phyloP scores from a whole-genome alignment of 2,113 vertebrate species.

The Syrrhaptes paradoxus region DNA sequence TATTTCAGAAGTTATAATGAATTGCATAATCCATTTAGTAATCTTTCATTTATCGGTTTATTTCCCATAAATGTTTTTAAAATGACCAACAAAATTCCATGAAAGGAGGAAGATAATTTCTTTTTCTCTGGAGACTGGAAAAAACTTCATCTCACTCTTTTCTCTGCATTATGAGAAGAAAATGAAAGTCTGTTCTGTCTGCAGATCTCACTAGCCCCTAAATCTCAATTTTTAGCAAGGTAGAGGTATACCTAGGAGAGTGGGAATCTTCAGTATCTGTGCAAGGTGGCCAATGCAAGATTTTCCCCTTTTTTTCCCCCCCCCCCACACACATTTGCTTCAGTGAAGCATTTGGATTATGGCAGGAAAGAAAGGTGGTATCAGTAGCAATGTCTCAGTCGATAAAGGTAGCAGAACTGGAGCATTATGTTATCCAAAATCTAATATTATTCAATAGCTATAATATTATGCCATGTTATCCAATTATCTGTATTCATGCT shows the following conservation, averaged over 20 bases:
- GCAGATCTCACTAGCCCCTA: not conserved
- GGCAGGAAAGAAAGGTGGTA: not conserved
- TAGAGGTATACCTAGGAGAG: not conserved
- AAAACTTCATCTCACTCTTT: not conserved
- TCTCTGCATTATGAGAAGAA: not conserved
- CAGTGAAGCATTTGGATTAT: not conserved
- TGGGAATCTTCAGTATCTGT: not conserved
- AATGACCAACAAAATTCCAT: not conserved
- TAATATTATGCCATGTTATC: not conserved
- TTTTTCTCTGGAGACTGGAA: not conserved
- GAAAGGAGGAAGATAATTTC: not conserved
- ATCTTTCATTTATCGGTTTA: not conserved
- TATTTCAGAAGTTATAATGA: not conserved
- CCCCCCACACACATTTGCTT: not conserved
- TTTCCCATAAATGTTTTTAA: not conserved
- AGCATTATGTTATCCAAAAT: not conserved
- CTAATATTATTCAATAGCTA: not conserved
- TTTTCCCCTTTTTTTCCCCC: not conserved
- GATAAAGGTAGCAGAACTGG: not conserved
- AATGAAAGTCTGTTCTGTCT: not conserved
- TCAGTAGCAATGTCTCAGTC: not conserved
- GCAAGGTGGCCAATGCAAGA: not conserved
- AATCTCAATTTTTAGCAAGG: not conserved
- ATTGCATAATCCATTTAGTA: not conserved
- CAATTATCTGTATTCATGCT: not conserved